phyloP scores from a whole-genome alignment of 2,888 invertebrate species.

The Apotomis capreana region DNA sequence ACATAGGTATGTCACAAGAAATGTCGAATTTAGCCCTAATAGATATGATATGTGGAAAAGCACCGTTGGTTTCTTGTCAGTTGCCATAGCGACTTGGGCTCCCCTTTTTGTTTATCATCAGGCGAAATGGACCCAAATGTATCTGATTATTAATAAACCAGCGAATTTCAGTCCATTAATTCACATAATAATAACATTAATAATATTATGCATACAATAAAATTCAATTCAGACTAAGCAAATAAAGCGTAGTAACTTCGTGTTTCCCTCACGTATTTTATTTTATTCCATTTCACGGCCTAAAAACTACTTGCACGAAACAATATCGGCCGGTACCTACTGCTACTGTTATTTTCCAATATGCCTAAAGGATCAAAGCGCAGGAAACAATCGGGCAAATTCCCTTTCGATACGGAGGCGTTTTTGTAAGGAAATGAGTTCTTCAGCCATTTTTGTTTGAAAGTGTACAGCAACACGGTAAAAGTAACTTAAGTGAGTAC shows the following conservation, averaged over 20 bases:
- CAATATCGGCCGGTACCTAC: constrained; percentile 16
- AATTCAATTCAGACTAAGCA: too few species aligned
- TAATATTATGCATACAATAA: too few species aligned
- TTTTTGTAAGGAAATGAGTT: constrained; percentile 33
- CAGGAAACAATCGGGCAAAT: constrained; percentile 16
- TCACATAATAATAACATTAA: too few species aligned
- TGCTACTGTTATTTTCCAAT: constrained; percentile 34
- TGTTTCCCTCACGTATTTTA: neutral
- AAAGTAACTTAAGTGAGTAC: neutral
- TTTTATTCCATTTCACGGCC: neutral
- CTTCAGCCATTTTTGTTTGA: constrained; percentile 14
- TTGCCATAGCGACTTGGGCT: too few species aligned
- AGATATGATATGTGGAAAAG: too few species aligned
- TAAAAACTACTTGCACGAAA: constrained; percentile 10
- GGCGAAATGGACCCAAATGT: too few species aligned
- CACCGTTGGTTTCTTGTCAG: too few species aligned
- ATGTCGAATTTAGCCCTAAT: too few species aligned
- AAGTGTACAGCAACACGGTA: constrained; percentile 7
- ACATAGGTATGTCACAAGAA: too few species aligned
- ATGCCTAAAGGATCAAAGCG: constrained; percentile 36
- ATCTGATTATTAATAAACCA: too few species aligned
- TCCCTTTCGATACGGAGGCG: constrained; percentile 8
- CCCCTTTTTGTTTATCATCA: too few species aligned
- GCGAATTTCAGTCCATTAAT: too few species aligned
- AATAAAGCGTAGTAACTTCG: neutral